Percentiles rank a stretch among this genome's conserved stretches.
These are phyloP conservation scores for Chymomyza fuscimana DNA, from an alignment of 2,888 invertebrate species.

Conservation along the genomic window DNA sequence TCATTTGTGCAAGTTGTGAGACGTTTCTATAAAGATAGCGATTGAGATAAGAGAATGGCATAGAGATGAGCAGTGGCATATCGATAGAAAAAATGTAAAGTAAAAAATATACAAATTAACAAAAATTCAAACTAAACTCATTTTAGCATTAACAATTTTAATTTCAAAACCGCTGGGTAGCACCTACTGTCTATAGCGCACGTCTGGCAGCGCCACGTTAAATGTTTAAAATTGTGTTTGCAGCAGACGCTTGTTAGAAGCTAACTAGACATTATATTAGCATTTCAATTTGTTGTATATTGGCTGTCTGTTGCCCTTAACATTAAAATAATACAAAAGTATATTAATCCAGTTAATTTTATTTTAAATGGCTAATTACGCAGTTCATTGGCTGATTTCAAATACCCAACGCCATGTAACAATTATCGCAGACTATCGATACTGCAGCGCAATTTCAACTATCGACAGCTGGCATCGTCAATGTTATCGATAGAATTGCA, in stretches of 20 bases:
- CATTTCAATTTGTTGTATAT: too few relatives aligned
- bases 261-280: too few relatives aligned
- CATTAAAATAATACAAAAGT: not conserved
- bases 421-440: not conserved
- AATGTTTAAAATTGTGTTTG: too few relatives aligned
- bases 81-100: not conserved
- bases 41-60: not conserved
- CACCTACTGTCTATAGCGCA: too few relatives aligned
- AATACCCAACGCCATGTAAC: not conserved
- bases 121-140: too few relatives aligned
- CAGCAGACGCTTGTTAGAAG: too few relatives aligned
- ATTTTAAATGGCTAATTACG: not conserved
- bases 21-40: not conserved
- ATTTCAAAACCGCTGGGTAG: too few relatives aligned
- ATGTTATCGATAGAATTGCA: not conserved
- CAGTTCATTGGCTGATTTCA: not conserved
- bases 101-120: too few relatives aligned
- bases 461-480: not conserved
- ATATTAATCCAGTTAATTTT: not conserved
- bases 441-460: not conserved
- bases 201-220: too few relatives aligned
- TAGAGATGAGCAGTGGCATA: not conserved
- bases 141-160: too few relatives aligned
- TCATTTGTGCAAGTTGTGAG: slow-evolving; percentile 10
- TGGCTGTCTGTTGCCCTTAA: too few relatives aligned